Evolutionary conservation across 2,797 vertebrate species (phyloP), one percentile per base, ranked within the genome.

Genomic region (Myotis myotis): DNA sequence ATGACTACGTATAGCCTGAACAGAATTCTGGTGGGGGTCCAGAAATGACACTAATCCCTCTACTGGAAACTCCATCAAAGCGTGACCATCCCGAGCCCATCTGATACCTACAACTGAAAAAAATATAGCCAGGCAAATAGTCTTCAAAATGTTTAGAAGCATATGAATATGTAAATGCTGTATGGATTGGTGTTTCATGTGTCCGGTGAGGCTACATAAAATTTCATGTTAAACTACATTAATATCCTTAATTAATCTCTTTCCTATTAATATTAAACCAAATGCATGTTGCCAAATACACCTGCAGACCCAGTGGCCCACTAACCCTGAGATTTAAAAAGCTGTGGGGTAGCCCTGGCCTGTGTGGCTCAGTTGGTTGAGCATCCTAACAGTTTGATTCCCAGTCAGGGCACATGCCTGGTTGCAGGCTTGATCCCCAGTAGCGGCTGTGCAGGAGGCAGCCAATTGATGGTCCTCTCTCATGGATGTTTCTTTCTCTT

Each of bases 1-100:
- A 96, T 96, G 98, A 97, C 97, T 97, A 96, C 96, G 97, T 95
- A 97, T 93, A 95, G 89, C 94, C 84, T 93, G 93, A 96, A 96
- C 22, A 84, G 94, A 96, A 97, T 97, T 95, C 0, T 13, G 78
- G 95, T 93, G 93, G 87, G 93, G 96, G 89, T 92, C 83, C 66
- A 88, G 0, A 7, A 97, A 89, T 0, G 38, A 97, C 92, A 94
- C 72, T 0, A 20, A 92, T 97, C 94, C 12, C 23, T 28, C 93
- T 80, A 87, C 87, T 0, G 8, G 95, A 93, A 4, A 4, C 51
- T 76, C 82, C 3, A 13, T 94, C 80, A 74, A 93, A 82, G 64
- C 47, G 36, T 23, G 17, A 64, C 5, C 0, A 64, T 13, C 82
- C 23, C 0, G n/a, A 87, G 87, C 38, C 93, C 2, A 2, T 30